Conservation (phyloP, 2,113 vertebrate species). For the Plestiodon gilberti region DNA sequence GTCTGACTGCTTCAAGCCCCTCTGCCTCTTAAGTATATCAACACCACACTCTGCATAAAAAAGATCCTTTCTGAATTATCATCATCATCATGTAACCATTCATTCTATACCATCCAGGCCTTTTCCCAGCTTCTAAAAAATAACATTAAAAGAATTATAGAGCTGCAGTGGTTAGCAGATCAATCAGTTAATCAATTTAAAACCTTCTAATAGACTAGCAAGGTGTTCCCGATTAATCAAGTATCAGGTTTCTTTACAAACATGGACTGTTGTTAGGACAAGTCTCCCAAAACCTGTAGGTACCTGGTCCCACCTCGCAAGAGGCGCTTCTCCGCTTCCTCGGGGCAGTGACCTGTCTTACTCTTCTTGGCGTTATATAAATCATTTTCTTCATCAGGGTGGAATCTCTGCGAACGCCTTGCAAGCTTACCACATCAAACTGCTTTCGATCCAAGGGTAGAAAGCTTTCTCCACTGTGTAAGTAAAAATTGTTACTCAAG, state of each 20-base stretch:
- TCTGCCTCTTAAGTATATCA: neutral
- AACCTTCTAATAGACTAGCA: no score
- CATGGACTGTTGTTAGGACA: neutral
- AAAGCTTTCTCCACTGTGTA: conserved; percentile 64
- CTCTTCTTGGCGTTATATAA: no score
- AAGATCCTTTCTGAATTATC: neutral
- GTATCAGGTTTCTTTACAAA: neutral
- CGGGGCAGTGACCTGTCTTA: no score
- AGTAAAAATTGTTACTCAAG: conserved; percentile 76
- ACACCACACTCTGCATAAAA: neutral
- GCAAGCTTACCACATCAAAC: conserved; percentile 82
- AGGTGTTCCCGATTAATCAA: neutral
- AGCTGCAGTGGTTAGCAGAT: no score
- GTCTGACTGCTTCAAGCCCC: no score
- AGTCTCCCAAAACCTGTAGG: neutral
- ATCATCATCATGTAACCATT: no score
- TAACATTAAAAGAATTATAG: no score
- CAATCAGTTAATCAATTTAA: no score
- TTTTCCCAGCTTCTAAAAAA: no score
- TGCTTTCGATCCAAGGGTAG: conserved; percentile 71
- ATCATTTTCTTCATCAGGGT: neutral
- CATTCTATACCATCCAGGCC: no score
- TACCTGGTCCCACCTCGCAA: no score
- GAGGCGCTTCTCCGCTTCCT: neutral
- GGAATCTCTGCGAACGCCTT: neutral